Base-by-base conservation (phyloP, 1,140 invertebrate species). In the Wiebesia pumilae region DNA sequence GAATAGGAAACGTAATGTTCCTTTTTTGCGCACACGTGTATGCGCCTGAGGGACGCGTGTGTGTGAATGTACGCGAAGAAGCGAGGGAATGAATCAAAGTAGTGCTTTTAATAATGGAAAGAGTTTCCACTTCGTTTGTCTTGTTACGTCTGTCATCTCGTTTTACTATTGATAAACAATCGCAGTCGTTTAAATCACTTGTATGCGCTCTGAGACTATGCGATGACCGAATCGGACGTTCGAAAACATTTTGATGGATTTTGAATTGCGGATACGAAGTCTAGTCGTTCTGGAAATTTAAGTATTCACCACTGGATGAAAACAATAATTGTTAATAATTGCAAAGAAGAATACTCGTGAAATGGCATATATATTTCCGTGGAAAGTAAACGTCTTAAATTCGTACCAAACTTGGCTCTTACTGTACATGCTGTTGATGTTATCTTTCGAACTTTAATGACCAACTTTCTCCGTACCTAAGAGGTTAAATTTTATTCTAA, bases 51-150 rank as follows among this genome's bases (percentile, higher is more conserved):
- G 16, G 9, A 0, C 9, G n/a, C 19, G 69, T 38, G 33, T 35
- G 33, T 35, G 35, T 38, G 3, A 27, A 19, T 10, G 14, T 69
- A 3, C 12, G 27, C 9, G 67, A 10, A 35, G 30, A 2, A 35
- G 6, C 35, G 12, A 40, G 69, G 21, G 35, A 73, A 73, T 9
- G 69, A 21, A 6, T 24, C 35, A 33, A 38, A 65, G 51, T 12
- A 80, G 16, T 27, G 54, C 78, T 35, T 79, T 80, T 80, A 62
- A 78, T 54, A 54, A 54, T 21, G 27, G 19, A 67, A 6, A 33
- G 62, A 71, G 81, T 69, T 83, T 71, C 47, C 33, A 73, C 30
- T 83, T 75, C 81, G 62, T 51, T 83, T 75, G 35, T 83, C 35
- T 83, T 75, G 35, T 83, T 58, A 58, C 24, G 81, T 24, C 67